Conservation (phyloP, 2,888 invertebrate genomes). For the Calephelis perditalis region DNA sequence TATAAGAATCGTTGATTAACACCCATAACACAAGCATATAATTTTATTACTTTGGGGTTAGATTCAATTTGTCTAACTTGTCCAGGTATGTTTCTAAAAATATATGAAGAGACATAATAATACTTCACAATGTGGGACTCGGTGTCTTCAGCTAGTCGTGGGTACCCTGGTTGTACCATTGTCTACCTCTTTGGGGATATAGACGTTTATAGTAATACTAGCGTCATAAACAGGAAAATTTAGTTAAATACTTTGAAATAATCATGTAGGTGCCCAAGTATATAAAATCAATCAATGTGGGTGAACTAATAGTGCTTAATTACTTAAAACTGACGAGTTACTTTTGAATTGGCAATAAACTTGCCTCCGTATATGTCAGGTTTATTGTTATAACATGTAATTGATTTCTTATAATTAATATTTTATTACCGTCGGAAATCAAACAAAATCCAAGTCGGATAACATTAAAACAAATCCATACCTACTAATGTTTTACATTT, state of each 20-base stretch:
- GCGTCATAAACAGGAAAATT: slow-evolving; percentile 1
- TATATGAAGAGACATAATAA: too few species aligned
- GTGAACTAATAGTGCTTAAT: slow-evolving; percentile 8
- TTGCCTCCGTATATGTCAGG: slow-evolving; percentile 3
- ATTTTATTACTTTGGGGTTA: too few species aligned
- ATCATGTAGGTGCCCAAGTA: slow-evolving; percentile 6
- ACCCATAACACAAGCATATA: too few species aligned
- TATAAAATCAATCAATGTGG: not conserved
- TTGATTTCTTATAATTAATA: not conserved
- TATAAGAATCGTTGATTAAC: too few species aligned
- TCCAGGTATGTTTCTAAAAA: too few species aligned
- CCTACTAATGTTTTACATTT: too few species aligned
- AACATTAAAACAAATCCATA: too few species aligned
- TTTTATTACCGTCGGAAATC: not conserved
- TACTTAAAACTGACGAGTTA: not conserved
- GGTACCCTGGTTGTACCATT: too few species aligned
- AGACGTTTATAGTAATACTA: not conserved
- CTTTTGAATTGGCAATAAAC: slow-evolving; percentile 3
- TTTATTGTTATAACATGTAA: slow-evolving; percentile 7
- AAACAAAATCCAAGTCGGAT: not conserved
- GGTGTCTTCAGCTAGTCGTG: too few species aligned
- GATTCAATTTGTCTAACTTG: too few species aligned
- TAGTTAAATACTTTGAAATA: not conserved
- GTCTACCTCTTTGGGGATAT: too few species aligned
- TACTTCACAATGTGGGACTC: too few species aligned